Evolutionary conservation across 2,888 invertebrate genomes (phyloP).

Genomic region (Digitonthophagus gazella): DNA sequence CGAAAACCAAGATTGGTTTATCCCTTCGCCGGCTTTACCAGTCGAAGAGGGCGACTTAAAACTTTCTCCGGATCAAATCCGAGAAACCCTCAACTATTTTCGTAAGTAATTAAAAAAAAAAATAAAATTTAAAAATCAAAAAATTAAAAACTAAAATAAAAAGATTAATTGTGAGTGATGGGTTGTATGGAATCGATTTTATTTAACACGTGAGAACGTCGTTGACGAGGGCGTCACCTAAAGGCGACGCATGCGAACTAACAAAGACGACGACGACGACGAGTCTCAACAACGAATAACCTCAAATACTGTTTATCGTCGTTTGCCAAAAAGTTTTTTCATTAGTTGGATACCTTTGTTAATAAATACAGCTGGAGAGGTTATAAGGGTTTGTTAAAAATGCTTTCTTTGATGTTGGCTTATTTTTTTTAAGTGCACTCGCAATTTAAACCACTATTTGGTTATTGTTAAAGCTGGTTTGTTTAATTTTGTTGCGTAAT

Average conservation of each 20-base stretch:
- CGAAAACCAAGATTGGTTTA: constrained; percentile 91
- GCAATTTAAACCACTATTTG: too few relatives aligned
- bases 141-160: neutral
- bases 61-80: constrained; percentile 90
- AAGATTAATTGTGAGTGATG: too few relatives aligned
- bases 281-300: neutral
- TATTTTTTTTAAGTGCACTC: too few relatives aligned
- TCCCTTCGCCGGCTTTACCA: constrained; percentile 82
- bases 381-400: neutral
- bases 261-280: neutral
- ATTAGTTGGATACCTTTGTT: too few relatives aligned
- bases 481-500: neutral
- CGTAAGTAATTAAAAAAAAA: constrained; percentile 66
- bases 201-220: neutral
- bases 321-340: too few relatives aligned
- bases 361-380: too few relatives aligned
- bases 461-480: too few relatives aligned
- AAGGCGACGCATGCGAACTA: neutral
- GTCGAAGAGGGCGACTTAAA: constrained; percentile 71
- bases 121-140: neutral
- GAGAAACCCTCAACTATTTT: constrained; percentile 96
- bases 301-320: neutral
- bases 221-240: neutral
- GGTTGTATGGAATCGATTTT: neutral
- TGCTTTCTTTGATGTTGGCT: neutral